Conservation (phyloP, 2,888 invertebrate genomes). For the Campoplex capitator region DNA sequence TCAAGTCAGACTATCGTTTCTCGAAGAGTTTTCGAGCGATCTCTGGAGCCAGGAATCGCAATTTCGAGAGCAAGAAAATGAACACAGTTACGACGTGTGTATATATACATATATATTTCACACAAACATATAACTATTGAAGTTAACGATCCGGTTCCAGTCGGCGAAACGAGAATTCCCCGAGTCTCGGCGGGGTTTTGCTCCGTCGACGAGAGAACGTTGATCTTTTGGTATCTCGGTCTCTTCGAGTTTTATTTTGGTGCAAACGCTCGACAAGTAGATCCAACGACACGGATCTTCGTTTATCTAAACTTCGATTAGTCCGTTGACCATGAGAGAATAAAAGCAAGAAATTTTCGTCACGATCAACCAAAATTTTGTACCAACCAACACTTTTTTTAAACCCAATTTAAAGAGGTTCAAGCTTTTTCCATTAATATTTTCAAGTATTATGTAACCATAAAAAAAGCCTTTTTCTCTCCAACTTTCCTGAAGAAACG, state of each 20-base stretch:
- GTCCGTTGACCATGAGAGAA: not conserved
- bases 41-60: not conserved
- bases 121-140: slow-evolving; percentile 4
- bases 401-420: not conserved
- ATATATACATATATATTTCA: not conserved
- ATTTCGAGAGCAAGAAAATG: slow-evolving; percentile 18
- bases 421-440: not conserved
- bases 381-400: not conserved
- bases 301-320: not conserved
- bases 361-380: not conserved
- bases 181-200: slow-evolving; percentile 27
- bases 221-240: slow-evolving; percentile 30
- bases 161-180: slow-evolving; percentile 35
- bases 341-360: not conserved
- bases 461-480: no score
- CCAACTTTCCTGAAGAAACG: no score
- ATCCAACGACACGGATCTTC: not conserved
- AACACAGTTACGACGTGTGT: slow-evolving; percentile 8
- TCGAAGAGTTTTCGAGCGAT: not conserved
- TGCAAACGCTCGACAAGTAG: slow-evolving; percentile 1
- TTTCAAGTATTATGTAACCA: not conserved
- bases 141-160: slow-evolving; percentile 27
- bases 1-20: not conserved
- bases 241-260: slow-evolving; percentile 19
- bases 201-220: slow-evolving; percentile 39